Percentiles rank a stretch among this genome's conserved stretches.
These are phyloP conservation scores for Gracilinanus agilis DNA, from an alignment of 2,113 vertebrate genomes.

Conservation along the genomic window DNA sequence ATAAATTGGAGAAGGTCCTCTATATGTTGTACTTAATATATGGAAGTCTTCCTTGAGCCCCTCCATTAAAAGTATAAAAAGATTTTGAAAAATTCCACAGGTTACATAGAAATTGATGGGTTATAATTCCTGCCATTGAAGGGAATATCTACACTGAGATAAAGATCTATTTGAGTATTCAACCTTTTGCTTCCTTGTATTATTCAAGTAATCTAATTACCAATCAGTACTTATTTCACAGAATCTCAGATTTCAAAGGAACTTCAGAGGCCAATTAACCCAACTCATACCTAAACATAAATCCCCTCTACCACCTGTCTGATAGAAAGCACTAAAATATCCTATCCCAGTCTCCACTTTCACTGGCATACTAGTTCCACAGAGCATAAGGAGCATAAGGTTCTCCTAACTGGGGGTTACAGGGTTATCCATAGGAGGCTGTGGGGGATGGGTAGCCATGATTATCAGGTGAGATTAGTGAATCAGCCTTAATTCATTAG, in stretches of 20 bases:
- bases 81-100: too few species aligned
- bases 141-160: background rate
- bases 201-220: background rate
- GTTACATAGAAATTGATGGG: background rate
- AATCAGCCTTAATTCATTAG: too few species aligned
- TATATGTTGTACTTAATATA: too few species aligned
- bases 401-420: too few species aligned
- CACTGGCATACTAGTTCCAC: too few species aligned
- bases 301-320: too few species aligned
- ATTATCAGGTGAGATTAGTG: too few species aligned
- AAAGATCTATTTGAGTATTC: background rate
- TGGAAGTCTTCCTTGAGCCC: background rate
- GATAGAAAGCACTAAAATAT: too few species aligned
- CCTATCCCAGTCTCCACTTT: too few species aligned
- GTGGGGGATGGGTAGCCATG: too few species aligned
- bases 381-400: too few species aligned
- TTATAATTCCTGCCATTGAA: background rate
- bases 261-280: background rate
- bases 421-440: too few species aligned
- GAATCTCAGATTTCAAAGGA: background rate
- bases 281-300: background rate
- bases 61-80: background rate
- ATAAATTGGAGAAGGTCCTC: background rate
- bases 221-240: background rate
- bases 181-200: background rate